These are phyloP conservation scores for Phytoseiulus persimilis DNA, from an alignment of 2,888 invertebrate species.

Conservation along the genomic window DNA sequence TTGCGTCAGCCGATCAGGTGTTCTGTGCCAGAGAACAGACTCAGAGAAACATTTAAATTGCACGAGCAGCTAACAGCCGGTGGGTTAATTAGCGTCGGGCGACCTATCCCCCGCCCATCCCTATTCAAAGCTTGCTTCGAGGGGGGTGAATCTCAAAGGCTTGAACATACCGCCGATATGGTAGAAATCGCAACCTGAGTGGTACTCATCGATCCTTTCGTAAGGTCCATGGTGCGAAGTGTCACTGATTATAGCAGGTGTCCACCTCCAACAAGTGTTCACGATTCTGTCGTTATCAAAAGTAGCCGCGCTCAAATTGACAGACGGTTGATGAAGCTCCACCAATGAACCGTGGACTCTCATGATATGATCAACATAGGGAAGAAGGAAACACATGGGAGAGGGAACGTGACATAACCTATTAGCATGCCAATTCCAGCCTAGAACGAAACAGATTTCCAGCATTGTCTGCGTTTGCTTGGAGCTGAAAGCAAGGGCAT, in stretches of 20 bases:
- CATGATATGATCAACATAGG: background rate
- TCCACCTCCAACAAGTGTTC: background rate
- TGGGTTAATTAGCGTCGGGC: too few species aligned
- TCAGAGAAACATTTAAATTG: too few species aligned
- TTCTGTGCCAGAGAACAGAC: too few species aligned
- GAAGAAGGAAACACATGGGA: background rate
- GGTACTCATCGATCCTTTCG: background rate
- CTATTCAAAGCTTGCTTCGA: background rate
- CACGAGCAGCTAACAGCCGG: too few species aligned
- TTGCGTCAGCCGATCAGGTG: too few species aligned
- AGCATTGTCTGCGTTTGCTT: background rate
- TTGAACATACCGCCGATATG: background rate
- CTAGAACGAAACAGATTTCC: background rate
- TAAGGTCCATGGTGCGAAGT: background rate
- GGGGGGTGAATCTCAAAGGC: background rate
- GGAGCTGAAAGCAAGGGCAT: background rate
- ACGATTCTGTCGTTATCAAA: background rate
- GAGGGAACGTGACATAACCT: background rate
- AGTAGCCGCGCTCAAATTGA: background rate
- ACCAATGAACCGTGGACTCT: background rate
- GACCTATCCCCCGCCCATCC: too few species aligned
- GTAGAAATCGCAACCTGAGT: background rate
- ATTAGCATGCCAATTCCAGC: background rate
- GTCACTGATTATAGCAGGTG: background rate
- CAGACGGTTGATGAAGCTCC: background rate